Conservation (phyloP, 2,797 vertebrate genomes). For the Pogoniulus pusillus region DNA sequence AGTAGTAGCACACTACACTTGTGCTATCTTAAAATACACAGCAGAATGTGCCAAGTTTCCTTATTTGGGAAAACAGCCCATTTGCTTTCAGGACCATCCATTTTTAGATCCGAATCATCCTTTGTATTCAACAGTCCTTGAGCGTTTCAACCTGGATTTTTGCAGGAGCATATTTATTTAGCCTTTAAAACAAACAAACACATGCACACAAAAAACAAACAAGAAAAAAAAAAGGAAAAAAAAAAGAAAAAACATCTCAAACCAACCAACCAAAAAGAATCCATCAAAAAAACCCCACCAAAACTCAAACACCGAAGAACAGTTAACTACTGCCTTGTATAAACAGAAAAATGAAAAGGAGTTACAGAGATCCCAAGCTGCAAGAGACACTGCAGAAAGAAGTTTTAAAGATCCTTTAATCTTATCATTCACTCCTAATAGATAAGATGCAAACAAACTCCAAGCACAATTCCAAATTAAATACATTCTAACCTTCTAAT, state of each 20-base stretch:
- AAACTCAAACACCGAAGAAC: background rate
- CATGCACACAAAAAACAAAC: background rate
- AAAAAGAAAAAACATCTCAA: background rate
- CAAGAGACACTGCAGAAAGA: background rate
- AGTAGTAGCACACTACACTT: constrained; percentile 73
- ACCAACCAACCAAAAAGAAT: background rate
- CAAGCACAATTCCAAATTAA: background rate
- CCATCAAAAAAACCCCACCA: background rate
- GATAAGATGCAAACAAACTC: constrained; percentile 2
- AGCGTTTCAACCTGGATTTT: constrained; percentile 9
- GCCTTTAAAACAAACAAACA: background rate
- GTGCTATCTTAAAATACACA: constrained; percentile 79
- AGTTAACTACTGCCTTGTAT: background rate
- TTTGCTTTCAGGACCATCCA: constrained; percentile 77
- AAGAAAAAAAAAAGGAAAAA: background rate
- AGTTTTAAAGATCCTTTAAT: background rate
- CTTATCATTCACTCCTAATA: background rate
- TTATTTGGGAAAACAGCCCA: constrained; percentile 80
- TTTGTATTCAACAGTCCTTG: constrained; percentile 44
- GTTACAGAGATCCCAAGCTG: background rate
- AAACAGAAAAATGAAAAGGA: background rate
- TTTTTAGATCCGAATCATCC: constrained; percentile 75
- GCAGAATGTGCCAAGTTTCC: constrained; percentile 77
- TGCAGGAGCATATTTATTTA: background rate
- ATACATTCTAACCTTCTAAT: background rate